phyloP scores from a whole-genome alignment of 2,888 invertebrate genomes.

The Ashinkailepas kermadecensis region DNA sequence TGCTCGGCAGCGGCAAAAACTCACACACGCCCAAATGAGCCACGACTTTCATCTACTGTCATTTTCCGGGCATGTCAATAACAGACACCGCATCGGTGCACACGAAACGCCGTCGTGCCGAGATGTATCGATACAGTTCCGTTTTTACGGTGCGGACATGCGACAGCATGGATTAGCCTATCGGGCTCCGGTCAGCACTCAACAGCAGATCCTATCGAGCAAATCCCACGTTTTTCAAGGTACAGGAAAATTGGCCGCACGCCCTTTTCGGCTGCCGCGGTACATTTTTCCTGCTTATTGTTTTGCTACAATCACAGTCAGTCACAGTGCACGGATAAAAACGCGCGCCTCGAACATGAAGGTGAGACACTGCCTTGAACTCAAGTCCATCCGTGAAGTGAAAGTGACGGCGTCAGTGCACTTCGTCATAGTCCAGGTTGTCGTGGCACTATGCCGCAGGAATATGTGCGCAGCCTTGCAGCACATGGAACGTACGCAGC shows the following conservation, averaged over 20 bases:
- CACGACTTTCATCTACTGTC: neutral
- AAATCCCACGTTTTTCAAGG: neutral
- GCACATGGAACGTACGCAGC: no score
- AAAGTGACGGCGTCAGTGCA: neutral
- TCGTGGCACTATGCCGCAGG: no score
- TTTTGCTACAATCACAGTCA: neutral
- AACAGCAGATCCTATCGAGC: neutral
- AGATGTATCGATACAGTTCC: neutral
- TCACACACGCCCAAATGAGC: neutral
- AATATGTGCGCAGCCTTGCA: no score
- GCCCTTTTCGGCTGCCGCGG: neutral
- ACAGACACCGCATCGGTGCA: neutral
- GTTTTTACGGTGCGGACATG: neutral
- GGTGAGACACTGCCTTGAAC: neutral
- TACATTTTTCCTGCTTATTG: conserved; percentile 7
- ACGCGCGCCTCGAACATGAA: neutral
- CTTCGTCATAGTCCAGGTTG: neutral
- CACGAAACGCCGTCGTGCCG: neutral
- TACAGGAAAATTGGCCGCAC: neutral
- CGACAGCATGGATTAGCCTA: neutral
- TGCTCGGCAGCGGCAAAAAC: neutral
- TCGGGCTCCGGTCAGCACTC: neutral
- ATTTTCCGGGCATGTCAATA: neutral
- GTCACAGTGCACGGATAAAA: neutral
- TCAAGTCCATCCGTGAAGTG: neutral